Evolutionary conservation across 2,888 invertebrate species (phyloP), one percentile per base, ranked within the genome.

Genomic region (Drosophila atripex): DNA sequence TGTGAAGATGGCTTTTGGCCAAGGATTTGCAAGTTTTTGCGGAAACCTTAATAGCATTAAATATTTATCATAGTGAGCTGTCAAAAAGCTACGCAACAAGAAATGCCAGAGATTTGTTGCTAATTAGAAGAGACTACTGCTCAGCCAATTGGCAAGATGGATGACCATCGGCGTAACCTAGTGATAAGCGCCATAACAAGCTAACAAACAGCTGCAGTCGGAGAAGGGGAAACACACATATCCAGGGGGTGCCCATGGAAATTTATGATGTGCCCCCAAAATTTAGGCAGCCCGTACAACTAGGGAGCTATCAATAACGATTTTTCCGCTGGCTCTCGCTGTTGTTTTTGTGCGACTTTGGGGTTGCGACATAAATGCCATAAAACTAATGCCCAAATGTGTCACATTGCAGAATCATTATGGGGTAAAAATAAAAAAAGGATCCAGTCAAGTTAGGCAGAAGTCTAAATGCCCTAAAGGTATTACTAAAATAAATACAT

Each of bases 311-410:
- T 82, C 86, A 86, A 85, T 85, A 82, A 82, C 66, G 60, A 71
- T 61, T 69, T 63, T 63, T 63, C 46, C 46, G 53, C 18, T 18
- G 50, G 32, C 32, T 35, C 9, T 16, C 18, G 35, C 35, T 45
- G 51, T 23, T 57, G 39, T 63, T 60, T 51, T 63, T 43, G 35
- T 35, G 60, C 43, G 58, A 28, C 35, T 41, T 55, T 54, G 59
- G 63, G n/a, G 30, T 41, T 77, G 75, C 28, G 70, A 59, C 66
- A 72, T 60, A 77, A 80, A 73, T 78, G 71, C 70, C 84, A 79
- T 80, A 86, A 80, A 87, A 82, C 80, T 80, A 85, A 78, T 75
- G 85, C 79, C 65, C 28, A 51, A 66, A 76, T 30, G 66, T 70
- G 69, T 39, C 56, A 25, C 54, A 12, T 38, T 30, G 53, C 53